Evolutionary conservation across 2,888 invertebrate species (phyloP).

Genomic region (Sesia bembeciformis): DNA sequence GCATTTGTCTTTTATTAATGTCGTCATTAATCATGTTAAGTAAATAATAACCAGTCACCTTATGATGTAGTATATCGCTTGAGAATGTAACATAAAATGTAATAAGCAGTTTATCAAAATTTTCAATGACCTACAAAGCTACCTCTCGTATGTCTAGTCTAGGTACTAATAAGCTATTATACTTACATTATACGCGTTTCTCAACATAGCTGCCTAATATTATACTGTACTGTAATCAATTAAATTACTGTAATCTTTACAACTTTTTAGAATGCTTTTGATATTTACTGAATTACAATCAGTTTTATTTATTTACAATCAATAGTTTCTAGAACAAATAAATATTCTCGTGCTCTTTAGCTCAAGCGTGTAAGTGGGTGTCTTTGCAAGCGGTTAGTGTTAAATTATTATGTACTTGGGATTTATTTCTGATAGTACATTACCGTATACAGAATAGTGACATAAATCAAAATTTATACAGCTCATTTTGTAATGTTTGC

Average conservation of each 20-base stretch:
- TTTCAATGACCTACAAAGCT: too few species aligned
- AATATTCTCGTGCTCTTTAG: constrained; percentile 26
- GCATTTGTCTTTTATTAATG: background rate
- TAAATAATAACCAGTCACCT: constrained; percentile 53
- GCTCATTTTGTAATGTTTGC: too few species aligned
- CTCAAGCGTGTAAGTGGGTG: constrained; percentile 55
- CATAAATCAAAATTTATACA: background rate
- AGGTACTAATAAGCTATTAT: too few species aligned
- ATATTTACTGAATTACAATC: background rate
- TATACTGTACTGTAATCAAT: too few species aligned
- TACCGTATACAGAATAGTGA: background rate
- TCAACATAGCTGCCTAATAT: too few species aligned
- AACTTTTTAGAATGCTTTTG: too few species aligned
- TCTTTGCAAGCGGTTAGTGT: constrained; percentile 67
- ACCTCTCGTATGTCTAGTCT: too few species aligned
- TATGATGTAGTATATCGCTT: constrained; percentile 3
- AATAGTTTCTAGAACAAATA: background rate
- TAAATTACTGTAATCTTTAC: too few species aligned
- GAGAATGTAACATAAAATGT: too few species aligned
- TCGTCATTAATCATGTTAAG: background rate
- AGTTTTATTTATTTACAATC: background rate
- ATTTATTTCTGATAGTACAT: constrained; percentile 30
- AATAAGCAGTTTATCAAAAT: too few species aligned
- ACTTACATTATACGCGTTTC: too few species aligned
- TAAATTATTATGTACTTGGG: constrained; percentile 29